A percentile compares a stretch with the other conserved stretches of the same genome.
phyloP scores from a whole-genome alignment of 1,140 invertebrate species.

The Aphaenogaster rudis region DNA sequence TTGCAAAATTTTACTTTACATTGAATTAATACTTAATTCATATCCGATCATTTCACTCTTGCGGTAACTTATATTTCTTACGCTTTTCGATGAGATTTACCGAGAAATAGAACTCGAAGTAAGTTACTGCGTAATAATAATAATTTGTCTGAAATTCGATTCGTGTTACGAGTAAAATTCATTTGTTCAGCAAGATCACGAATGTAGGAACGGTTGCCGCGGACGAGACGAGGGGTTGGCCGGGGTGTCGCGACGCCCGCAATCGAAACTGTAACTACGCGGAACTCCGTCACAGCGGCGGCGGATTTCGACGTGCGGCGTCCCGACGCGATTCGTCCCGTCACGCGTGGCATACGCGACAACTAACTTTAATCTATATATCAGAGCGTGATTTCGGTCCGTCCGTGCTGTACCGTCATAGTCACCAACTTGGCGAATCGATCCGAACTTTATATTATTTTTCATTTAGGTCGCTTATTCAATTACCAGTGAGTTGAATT shows the following conservation, averaged over 20 bases:
- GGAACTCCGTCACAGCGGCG: conserved; percentile 57
- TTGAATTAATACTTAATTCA: conserved; percentile 19
- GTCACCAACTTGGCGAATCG: conserved; percentile 41
- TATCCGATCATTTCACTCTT: background rate
- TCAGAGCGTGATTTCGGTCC: conserved; percentile 59
- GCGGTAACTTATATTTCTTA: background rate
- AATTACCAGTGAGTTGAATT: conserved; percentile 24
- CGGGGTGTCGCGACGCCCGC: conserved; percentile 50
- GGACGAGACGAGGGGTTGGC: conserved; percentile 21
- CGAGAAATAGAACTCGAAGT: conserved; percentile 1
- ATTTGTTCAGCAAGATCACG: conserved; percentile 56
- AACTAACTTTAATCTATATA: conserved; percentile 66
- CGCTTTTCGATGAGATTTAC: background rate
- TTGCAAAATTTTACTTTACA: background rate
- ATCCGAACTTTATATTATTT: conserved; percentile 45
- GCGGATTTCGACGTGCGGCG: conserved; percentile 58
- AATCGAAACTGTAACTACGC: conserved; percentile 65
- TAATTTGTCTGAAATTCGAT: conserved; percentile 19
- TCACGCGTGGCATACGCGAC: conserved; percentile 64
- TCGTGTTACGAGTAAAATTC: conserved; percentile 25
- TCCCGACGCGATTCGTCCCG: conserved; percentile 63
- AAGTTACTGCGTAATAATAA: background rate
- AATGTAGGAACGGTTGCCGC: conserved; percentile 28
- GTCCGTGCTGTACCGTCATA: background rate
- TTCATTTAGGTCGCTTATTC: conserved; percentile 32